phyloP scores from a whole-genome alignment of 64 coral and sea anemone genomes.

The Anthopleura sola region DNA sequence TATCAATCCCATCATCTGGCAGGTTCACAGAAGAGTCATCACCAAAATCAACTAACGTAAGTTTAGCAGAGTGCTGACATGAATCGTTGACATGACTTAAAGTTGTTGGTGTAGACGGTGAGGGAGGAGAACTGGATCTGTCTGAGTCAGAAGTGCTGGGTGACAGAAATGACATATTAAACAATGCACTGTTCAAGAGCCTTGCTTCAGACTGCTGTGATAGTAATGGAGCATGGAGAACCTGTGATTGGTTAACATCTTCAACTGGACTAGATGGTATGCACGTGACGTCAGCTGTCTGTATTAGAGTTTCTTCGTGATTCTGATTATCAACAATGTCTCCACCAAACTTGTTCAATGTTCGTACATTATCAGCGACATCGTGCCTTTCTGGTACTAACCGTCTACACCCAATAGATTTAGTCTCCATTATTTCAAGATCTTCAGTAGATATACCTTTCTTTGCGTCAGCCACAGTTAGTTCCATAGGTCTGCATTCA shows the following conservation, averaged over 20 bases:
- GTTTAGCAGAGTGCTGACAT: neutral
- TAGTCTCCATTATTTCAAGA: neutral
- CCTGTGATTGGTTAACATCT: neutral
- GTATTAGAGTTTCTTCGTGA: neutral
- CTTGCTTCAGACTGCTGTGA: neutral
- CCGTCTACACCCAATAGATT: neutral
- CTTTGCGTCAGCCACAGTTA: neutral
- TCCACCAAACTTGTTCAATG: too few species aligned
- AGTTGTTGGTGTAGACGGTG: constrained; percentile 42
- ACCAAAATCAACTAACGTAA: neutral
- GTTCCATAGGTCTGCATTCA: neutral
- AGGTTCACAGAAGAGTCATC: neutral
- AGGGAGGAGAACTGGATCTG: constrained; percentile 46
- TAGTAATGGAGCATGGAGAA: neutral
- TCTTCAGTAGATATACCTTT: neutral
- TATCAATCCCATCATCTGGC: neutral
- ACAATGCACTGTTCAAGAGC: constrained; percentile 66
- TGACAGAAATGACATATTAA: constrained; percentile 85
- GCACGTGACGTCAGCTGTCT: constrained; percentile 14
- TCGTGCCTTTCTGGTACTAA: neutral
- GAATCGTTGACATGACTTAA: neutral
- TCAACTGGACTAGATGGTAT: constrained; percentile 44
- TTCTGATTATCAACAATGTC: neutral
- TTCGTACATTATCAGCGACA: neutral
- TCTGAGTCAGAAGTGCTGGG: constrained; percentile 11